Conservation (phyloP, 2,113 vertebrate genomes). For the Strix aluco region DNA sequence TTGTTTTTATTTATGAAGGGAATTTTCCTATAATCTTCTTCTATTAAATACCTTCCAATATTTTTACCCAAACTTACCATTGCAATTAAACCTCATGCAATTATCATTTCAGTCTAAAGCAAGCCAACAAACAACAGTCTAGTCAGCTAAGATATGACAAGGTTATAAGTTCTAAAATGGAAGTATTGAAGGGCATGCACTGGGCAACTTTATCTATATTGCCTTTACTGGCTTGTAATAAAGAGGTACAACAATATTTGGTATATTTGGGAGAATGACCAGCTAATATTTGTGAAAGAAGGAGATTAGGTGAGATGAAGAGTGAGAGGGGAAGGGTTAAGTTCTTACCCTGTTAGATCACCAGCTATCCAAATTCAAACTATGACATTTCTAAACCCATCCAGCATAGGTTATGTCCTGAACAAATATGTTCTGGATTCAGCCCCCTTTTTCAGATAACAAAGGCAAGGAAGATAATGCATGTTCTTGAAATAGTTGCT, state of each 20-base stretch:
- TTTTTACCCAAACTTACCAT: not conserved
- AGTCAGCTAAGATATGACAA: not conserved
- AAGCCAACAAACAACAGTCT: not conserved
- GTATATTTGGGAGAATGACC: not conserved
- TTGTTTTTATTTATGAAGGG: not conserved
- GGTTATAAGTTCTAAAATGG: not conserved
- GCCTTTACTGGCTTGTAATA: not conserved
- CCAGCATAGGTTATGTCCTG: slow-evolving; percentile 57
- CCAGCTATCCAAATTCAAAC: slow-evolving; percentile 32
- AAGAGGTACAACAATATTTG: not conserved
- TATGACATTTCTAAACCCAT: slow-evolving; percentile 45
- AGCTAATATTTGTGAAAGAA: not conserved
- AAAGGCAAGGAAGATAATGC: slow-evolving; percentile 56
- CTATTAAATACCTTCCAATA: not conserved
- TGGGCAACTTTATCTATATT: not conserved
- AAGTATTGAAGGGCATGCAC: not conserved
- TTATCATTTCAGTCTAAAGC: not conserved
- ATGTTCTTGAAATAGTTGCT: slow-evolving; percentile 67
- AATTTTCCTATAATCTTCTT: not conserved
- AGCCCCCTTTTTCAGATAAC: slow-evolving; percentile 56
- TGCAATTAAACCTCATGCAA: not conserved
- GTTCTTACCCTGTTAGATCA: slow-evolving; percentile 5
- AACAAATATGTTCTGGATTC: slow-evolving; percentile 61
- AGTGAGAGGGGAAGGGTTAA: not conserved
- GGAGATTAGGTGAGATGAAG: not conserved